Conservation (phyloP, 1,140 invertebrate species). For the Triops cancriformis region DNA sequence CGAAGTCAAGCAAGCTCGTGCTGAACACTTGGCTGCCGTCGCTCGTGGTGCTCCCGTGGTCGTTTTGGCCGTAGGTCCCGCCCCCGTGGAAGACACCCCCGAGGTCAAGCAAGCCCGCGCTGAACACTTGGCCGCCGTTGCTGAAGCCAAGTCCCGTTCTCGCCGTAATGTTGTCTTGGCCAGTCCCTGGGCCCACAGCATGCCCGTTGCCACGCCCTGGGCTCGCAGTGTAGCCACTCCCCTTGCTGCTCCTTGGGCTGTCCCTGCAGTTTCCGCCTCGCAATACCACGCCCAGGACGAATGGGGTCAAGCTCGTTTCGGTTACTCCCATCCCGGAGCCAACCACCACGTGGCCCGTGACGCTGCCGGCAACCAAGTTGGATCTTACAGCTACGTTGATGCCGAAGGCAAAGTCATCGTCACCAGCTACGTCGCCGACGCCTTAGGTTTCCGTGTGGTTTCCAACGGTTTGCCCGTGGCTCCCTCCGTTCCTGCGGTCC, state of each 20-base stretch:
- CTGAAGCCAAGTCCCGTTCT: background rate
- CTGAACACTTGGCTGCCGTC: slow-evolving; percentile 24
- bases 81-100: slow-evolving; percentile 25
- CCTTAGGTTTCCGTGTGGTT: slow-evolving; percentile 30
- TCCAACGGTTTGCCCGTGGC: slow-evolving; percentile 32
- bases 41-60: slow-evolving; percentile 1
- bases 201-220: slow-evolving; percentile 21
- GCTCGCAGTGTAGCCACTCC: background rate
- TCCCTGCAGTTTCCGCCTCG: slow-evolving; percentile 8
- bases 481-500: slow-evolving; percentile 3
- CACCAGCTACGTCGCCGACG: slow-evolving; percentile 38
- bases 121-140: slow-evolving; percentile 3
- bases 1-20: slow-evolving; percentile 31
- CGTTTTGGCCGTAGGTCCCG: background rate
- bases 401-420: slow-evolving; percentile 35
- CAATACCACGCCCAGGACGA: slow-evolving; percentile 34
- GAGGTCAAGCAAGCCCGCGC: slow-evolving; percentile 28
- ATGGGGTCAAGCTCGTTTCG: slow-evolving; percentile 30
- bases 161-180: slow-evolving; percentile 29
- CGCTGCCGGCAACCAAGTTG: slow-evolving; percentile 37
- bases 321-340: slow-evolving; percentile 33
- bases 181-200: slow-evolving; percentile 33
- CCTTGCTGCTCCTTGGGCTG: slow-evolving; percentile 1
- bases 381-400: slow-evolving; percentile 39
- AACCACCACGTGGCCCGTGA: slow-evolving; percentile 31